phyloP scores from a whole-genome alignment of 2,888 invertebrate genomes.

The Chrysolina americana region DNA sequence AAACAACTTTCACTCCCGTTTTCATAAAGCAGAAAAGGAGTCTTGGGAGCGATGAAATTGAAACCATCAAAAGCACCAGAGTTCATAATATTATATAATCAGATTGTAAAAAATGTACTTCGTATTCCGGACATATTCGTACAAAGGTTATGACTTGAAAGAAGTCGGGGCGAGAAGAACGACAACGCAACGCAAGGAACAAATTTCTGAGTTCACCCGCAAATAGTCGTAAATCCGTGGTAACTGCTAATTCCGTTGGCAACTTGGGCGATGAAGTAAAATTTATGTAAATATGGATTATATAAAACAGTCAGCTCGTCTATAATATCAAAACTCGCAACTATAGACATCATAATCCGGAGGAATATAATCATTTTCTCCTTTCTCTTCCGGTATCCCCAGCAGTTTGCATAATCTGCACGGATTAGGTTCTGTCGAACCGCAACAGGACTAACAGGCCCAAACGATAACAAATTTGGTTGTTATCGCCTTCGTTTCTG shows the following conservation, averaged over 20 bases:
- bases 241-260: conserved; percentile 52
- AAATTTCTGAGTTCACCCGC: conserved; percentile 14
- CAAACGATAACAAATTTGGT: conserved; percentile 28
- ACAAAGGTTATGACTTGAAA: not conserved
- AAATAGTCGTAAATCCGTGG: conserved; percentile 50
- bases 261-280: conserved; percentile 59
- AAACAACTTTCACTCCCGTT: too few relatives aligned
- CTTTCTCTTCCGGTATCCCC: conserved; percentile 47
- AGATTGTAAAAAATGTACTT: conserved; percentile 3
- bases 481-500: not conserved
- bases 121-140: not conserved
- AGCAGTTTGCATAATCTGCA: conserved; percentile 60
- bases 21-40: too few relatives aligned
- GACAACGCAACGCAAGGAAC: conserved; percentile 10
- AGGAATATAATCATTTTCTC: conserved; percentile 61
- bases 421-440: conserved; percentile 54
- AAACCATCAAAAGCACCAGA: not conserved
- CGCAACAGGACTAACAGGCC: conserved; percentile 30
- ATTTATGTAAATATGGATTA: conserved; percentile 66
- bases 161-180: not conserved
- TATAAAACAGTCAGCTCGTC: conserved; percentile 59
- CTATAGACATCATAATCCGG: conserved; percentile 61
- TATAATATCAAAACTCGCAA: conserved; percentile 61
- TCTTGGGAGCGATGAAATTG: too few relatives aligned
- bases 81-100: not conserved